Base-by-base conservation (phyloP, 92 coral and sea anemone genomes). In the Muricea muricata region DNA sequence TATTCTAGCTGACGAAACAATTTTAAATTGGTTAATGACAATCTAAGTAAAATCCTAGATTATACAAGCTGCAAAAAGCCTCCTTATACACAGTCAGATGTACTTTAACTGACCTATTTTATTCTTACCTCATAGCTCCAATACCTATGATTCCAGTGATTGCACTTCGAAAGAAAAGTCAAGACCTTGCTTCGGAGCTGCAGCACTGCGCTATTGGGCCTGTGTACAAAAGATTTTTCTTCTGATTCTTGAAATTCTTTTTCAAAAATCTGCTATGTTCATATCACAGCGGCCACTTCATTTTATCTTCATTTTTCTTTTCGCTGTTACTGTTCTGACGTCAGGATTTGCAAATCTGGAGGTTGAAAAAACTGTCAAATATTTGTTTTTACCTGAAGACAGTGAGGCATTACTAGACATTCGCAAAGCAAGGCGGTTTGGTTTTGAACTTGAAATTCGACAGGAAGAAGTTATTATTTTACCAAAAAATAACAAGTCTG, bases 371-470 rank as follows among this genome's bases (percentile, higher is more conserved):
- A 50, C 18, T 2, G 80, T 50, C 3, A 13, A 35, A 75, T 28
- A 25, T 11, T 28, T 75, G 80, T 75, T 26, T 28, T n/a, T 75
- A 31, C 65, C 80, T 3, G 80, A 75, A 75, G 29, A 52, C 37
- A 75, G 80, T n/a, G 50, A 47, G 0, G 66, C 80, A 26, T 75
- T 66, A 47, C 37, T 17, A n/a, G 65, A 75, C 23, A 11, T 75
- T 10, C 47, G 21, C 4, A 75, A 12, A 26, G 65, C 80, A 47
- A 35, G 21, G 15, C 11, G 17, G 1, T 15, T 17, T 13, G 80
- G 80, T 1, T 75, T 75, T 75, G 65, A 75, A 29, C 65, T 75
- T 1, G 80, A 75, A 28, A 5, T 75, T 15, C 37, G 80, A 47
- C 40, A 24, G 31, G 80, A 75, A 31, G 80, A 75, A 29, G 24